Conservation (phyloP, 2,888 invertebrate species). For the Parnassius mnemosyne region DNA sequence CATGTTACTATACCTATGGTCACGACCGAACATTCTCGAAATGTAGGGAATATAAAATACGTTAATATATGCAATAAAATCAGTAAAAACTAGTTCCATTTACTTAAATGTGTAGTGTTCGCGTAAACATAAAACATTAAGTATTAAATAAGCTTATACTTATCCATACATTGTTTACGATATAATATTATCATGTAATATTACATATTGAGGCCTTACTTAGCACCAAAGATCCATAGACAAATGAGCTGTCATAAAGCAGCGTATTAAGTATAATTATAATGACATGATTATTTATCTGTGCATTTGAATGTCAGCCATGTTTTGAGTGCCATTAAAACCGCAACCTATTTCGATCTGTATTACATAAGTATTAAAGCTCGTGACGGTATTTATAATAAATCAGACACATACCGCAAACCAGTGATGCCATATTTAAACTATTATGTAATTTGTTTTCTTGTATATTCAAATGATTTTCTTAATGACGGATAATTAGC, state of each 20-base stretch:
- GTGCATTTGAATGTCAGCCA: slow-evolving; percentile 11
- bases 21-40: no score
- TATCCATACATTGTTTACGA: no score
- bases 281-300: slow-evolving; percentile 16
- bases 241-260: slow-evolving; percentile 5
- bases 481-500: slow-evolving; percentile 10
- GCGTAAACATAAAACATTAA: no score
- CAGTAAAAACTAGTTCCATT: no score
- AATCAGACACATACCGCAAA: background rate
- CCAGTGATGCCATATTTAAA: slow-evolving; percentile 5
- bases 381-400: background rate
- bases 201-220: background rate
- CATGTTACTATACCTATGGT: no score
- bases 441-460: slow-evolving; percentile 12
- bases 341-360: background rate
- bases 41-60: no score
- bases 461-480: background rate
- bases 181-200: no score
- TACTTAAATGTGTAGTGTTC: no score
- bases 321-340: slow-evolving; percentile 4
- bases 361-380: background rate
- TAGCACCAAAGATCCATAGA: slow-evolving; percentile 6
- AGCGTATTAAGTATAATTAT: slow-evolving; percentile 11
- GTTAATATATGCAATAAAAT: no score
- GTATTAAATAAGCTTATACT: no score